These are phyloP conservation scores for Anser cygnoides DNA, from an alignment of 2,113 vertebrate species.

Conservation along the genomic window DNA sequence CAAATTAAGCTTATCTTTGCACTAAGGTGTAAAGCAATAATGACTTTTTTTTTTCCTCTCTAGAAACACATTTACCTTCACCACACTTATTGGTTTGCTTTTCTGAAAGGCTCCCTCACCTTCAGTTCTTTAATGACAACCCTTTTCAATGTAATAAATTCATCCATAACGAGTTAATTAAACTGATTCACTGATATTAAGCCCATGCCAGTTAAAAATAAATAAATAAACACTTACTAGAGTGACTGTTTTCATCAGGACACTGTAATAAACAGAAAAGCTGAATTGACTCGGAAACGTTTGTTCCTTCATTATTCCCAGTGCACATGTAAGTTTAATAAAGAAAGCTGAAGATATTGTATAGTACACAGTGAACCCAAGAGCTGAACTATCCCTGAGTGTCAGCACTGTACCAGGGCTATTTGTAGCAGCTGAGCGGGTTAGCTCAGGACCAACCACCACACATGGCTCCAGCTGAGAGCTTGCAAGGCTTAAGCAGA, in stretches of 20 bases:
- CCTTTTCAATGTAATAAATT: not conserved
- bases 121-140: not conserved
- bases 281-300: not conserved
- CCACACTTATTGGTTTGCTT: not conserved
- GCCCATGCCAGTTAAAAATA: not conserved
- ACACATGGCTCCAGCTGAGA: not conserved
- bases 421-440: not conserved
- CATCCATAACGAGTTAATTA: not conserved
- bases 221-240: not conserved
- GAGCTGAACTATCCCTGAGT: not conserved
- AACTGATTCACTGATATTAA: not conserved
- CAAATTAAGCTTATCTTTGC: not conserved
- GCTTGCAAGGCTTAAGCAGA: not conserved
- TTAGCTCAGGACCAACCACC: not conserved
- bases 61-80: not conserved
- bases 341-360: not conserved
- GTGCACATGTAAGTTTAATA: not conserved
- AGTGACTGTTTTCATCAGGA: not conserved
- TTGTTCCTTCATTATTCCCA: not conserved
- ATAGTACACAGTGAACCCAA: rapidly evolving
- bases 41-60: not conserved
- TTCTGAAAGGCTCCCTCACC: not conserved
- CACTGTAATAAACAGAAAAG: not conserved
- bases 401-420: not conserved
- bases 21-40: not conserved